Evolutionary conservation across 2,797 vertebrate species (phyloP).

Genomic region (Enoplosus armatus): DNA sequence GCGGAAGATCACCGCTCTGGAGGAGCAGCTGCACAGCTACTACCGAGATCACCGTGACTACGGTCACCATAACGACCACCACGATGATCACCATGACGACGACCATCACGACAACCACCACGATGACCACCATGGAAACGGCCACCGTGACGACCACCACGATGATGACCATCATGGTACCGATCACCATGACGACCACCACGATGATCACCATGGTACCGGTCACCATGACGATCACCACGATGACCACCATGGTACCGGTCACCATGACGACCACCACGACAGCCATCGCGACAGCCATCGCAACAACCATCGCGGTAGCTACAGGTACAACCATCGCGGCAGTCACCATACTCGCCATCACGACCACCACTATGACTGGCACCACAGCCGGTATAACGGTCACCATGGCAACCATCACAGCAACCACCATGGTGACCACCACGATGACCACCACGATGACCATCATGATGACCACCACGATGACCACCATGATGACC

Average conservation of each 20-base stretch:
- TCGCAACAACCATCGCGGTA: background rate
- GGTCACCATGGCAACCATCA: constrained; percentile 8
- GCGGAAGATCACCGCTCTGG: constrained; percentile 86
- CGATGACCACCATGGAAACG: constrained; percentile 33
- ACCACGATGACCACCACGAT: background rate
- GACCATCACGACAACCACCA: constrained; percentile 52
- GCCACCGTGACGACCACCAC: constrained; percentile 51
- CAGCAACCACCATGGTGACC: background rate
- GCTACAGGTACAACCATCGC: constrained; percentile 34
- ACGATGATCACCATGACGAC: constrained; percentile 45
- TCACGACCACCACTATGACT: constrained; percentile 15
- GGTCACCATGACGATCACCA: constrained; percentile 20
- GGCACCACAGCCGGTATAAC: background rate
- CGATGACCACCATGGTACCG: background rate
- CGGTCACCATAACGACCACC: constrained; percentile 50
- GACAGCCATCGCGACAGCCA: background rate
- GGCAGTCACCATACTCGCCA: constrained; percentile 14
- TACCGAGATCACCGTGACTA: constrained; percentile 69
- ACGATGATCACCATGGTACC: constrained; percentile 31
- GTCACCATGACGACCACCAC: constrained; percentile 12
- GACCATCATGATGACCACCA: background rate
- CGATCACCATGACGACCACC: background rate
- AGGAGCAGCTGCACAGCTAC: constrained; percentile 86
- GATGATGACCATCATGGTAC: constrained; percentile 19
- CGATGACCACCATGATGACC: background rate